Evolutionary conservation across 2,888 invertebrate genomes (phyloP).

Genomic region (Sphecodes monilicornis): DNA sequence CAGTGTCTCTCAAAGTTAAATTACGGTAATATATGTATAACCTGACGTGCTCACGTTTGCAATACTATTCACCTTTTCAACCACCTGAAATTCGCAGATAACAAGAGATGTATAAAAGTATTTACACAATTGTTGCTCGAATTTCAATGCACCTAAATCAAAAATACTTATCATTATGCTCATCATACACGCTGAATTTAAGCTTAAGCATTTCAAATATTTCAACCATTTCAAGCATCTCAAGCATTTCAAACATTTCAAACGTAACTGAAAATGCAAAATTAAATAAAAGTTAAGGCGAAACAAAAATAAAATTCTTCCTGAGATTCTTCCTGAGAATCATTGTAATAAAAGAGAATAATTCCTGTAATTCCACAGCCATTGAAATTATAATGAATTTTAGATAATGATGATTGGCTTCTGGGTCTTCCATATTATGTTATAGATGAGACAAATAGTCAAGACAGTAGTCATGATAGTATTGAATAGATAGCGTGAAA

Average conservation of each 20-base stretch:
- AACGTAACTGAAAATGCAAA: background rate
- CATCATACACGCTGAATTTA: background rate
- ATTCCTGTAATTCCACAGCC: no score
- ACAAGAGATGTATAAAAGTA: no score
- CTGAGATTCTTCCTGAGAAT: no score
- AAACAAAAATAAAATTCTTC: background rate
- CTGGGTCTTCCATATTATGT: no score
- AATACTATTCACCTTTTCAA: background rate
- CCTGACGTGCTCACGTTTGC: background rate
- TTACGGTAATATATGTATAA: background rate
- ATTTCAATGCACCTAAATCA: background rate
- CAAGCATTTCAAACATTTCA: background rate
- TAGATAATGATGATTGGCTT: no score
- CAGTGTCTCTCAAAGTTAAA: constrained; percentile 5
- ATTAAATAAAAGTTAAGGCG: background rate
- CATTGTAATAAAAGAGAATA: no score
- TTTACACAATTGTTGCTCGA: background rate
- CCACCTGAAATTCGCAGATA: background rate
- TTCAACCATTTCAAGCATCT: background rate
- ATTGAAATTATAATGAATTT: no score
- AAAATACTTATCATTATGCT: background rate
- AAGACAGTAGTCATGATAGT: no score
- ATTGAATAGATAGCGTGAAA: no score
- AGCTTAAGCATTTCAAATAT: no score
- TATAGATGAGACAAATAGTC: no score